Base-by-base conservation (phyloP, 2,113 vertebrate genomes). In the Lates calcarifer region DNA sequence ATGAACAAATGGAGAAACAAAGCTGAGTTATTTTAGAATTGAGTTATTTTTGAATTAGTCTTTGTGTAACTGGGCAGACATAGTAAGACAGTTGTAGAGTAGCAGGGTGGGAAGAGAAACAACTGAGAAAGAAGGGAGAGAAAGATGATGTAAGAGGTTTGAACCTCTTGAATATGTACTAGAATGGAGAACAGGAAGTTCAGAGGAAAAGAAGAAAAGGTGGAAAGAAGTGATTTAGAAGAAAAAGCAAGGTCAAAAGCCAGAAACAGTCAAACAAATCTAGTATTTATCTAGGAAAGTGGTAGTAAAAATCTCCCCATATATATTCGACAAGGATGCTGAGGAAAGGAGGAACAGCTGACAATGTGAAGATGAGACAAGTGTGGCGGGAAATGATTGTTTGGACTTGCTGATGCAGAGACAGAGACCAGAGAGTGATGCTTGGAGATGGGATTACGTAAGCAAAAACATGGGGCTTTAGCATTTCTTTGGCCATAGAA, bases 21-120 rank as follows among this genome's bases (percentile, higher is more conserved):
- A 17, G 53, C 15, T 8, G n/a, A 60, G 37, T 74, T 67, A 29
- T 70, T 85, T 79, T 51, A 26, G 51, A 62, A 73, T 73, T 24
- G 15, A 79, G 67, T 53, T 69, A 49, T 65, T 66, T 61, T 62
- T 45, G 56, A 68, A 66, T 57, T 56, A 35, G 31, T 61, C 26
- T 51, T 35, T 82, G 49, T 51, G 4, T 56, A 64, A 63, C 29
- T 62, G 15, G 12, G 26, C 17, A 58, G 31, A 33, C 14, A 20
- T 24, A 13, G 5, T 20, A n/a, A 37, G 39, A 37, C 39, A 37
- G 2, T 9, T 37, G 6, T 9, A 24, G 47, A 64, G 37, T 1
- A 22, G n/a, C n/a, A 41, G 6, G 17, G 22, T n/a, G 63, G n/a
- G 43, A 62, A 58, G 47, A 78, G 22, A 56, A 82, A 70, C 29